Percentiles rank a stretch among this genome's conserved stretches.
Conservation (phyloP, 2,797 vertebrate genomes). For the Agapornis canus region DNA sequence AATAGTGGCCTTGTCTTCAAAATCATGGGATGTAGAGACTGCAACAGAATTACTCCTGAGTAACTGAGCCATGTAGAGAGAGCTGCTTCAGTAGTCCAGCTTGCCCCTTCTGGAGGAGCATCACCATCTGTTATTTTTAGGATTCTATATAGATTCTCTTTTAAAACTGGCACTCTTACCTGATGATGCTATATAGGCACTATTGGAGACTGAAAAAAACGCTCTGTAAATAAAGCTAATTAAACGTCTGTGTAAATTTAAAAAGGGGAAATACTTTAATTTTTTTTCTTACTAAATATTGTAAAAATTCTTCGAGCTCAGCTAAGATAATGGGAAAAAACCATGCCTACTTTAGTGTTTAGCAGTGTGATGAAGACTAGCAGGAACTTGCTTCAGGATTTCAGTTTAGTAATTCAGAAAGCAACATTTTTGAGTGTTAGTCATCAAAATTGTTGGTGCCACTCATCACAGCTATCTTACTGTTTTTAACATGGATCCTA, state of each 20-base stretch:
- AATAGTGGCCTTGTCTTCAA: slow-evolving; percentile 99
- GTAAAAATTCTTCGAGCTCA: slow-evolving; percentile 88
- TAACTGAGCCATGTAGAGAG: slow-evolving; percentile 86
- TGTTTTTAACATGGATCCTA: slow-evolving; percentile 80
- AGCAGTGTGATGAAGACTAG: slow-evolving; percentile 80
- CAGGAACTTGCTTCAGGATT: slow-evolving; percentile 80
- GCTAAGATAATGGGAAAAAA: slow-evolving; percentile 82
- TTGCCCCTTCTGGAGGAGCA: slow-evolving; percentile 81
- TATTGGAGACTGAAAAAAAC: slow-evolving; percentile 84
- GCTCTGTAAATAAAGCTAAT: slow-evolving; percentile 96
- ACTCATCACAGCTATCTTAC: slow-evolving; percentile 79
- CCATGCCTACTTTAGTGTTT: slow-evolving; percentile 79
- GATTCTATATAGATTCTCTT: slow-evolving; percentile 90
- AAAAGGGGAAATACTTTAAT: slow-evolving; percentile 89
- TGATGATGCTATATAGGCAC: slow-evolving; percentile 83
- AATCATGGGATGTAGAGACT: slow-evolving; percentile 98
- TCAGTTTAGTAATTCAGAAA: slow-evolving; percentile 76
- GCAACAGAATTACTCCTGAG: slow-evolving; percentile 97
- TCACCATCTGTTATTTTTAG: slow-evolving; percentile 84
- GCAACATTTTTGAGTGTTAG: slow-evolving; percentile 76
- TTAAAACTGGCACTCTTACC: slow-evolving; percentile 86
- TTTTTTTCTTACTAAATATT: slow-evolving; percentile 88
- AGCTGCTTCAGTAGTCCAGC: slow-evolving; percentile 76
- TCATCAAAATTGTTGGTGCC: slow-evolving; percentile 77
- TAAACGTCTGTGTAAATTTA: slow-evolving; percentile 96